A percentile compares a stretch with the other conserved stretches of the same genome.
These are phyloP conservation scores for Steinernema feltiae DNA, from an alignment of 1,140 invertebrate species.

Conservation along the genomic window DNA sequence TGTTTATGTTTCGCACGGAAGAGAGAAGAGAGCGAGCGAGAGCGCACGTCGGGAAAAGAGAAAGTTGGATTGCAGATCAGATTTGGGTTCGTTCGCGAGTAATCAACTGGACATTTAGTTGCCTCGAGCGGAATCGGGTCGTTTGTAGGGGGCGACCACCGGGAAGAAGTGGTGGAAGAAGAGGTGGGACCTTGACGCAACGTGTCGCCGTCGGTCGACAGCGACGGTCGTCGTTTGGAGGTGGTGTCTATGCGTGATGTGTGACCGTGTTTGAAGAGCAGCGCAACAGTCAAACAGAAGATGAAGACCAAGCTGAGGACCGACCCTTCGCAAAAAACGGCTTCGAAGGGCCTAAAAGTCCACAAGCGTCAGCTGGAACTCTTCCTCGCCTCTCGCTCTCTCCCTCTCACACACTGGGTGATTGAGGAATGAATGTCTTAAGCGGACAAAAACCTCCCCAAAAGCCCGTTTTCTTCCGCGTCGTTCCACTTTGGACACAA, in stretches of 20 bases:
- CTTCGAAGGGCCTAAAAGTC: not conserved
- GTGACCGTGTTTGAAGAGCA: conserved; percentile 13
- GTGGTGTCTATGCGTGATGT: not conserved
- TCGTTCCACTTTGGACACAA: too few species aligned
- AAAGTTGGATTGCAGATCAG: not conserved
- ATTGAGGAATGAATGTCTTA: too few species aligned
- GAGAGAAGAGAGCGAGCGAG: not conserved
- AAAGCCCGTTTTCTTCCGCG: too few species aligned
- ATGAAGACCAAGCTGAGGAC: not conserved
- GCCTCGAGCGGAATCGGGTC: conserved; percentile 11
- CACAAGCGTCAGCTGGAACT: too few species aligned
- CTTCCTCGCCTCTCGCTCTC: too few species aligned
- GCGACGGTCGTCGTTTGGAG: not conserved
- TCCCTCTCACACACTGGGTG: too few species aligned
- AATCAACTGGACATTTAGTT: conserved; percentile 1
- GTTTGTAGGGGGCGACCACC: not conserved
- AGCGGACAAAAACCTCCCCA: too few species aligned
- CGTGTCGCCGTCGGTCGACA: conserved; percentile 4
- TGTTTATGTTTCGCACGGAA: too few species aligned
- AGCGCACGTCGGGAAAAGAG: not conserved
- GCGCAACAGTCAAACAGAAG: conserved; percentile 7
- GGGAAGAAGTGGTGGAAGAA: not conserved
- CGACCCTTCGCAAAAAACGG: too few species aligned
- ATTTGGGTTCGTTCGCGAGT: not conserved
- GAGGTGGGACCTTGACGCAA: conserved; percentile 13